Conservation (phyloP, 2,888 invertebrate species). For the Byasa hedistus region DNA sequence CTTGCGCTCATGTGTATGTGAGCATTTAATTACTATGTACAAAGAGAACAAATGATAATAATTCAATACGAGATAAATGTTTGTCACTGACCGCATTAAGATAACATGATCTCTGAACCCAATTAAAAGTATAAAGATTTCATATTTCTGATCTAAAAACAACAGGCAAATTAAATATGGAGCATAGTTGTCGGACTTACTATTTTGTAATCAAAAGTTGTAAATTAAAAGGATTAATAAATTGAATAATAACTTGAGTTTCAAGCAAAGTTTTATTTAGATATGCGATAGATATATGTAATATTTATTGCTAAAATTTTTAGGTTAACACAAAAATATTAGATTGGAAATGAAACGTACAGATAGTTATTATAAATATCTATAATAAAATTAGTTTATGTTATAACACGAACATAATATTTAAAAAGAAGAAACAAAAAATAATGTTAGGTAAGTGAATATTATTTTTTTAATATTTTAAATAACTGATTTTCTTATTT, state of each 20-base stretch:
- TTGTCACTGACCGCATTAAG: constrained; percentile 22
- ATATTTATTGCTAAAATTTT: neutral
- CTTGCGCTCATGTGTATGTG: neutral
- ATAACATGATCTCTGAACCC: constrained; percentile 23
- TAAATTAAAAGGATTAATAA: neutral
- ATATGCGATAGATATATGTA: neutral
- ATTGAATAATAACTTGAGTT: neutral
- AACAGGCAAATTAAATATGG: constrained; percentile 1
- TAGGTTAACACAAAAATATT: constrained; percentile 9
- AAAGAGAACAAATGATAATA: constrained; percentile 9
- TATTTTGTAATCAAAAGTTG: neutral
- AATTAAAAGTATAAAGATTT: constrained; percentile 10
- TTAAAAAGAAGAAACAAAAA: neutral
- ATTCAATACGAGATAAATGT: constrained; percentile 24
- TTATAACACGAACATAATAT: neutral
- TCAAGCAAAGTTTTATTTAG: neutral
- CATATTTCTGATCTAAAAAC: constrained; percentile 6
- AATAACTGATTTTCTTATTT: too few relatives aligned
- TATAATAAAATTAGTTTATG: neutral
- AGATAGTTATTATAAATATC: constrained; percentile 29
- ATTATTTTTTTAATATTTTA: too few relatives aligned
- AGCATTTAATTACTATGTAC: constrained; percentile 23
- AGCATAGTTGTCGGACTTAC: neutral
- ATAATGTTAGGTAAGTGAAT: too few relatives aligned
- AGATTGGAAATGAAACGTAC: constrained; percentile 1